Conservation (phyloP, 2,888 invertebrate genomes). For the Podotricha telesiphe region DNA sequence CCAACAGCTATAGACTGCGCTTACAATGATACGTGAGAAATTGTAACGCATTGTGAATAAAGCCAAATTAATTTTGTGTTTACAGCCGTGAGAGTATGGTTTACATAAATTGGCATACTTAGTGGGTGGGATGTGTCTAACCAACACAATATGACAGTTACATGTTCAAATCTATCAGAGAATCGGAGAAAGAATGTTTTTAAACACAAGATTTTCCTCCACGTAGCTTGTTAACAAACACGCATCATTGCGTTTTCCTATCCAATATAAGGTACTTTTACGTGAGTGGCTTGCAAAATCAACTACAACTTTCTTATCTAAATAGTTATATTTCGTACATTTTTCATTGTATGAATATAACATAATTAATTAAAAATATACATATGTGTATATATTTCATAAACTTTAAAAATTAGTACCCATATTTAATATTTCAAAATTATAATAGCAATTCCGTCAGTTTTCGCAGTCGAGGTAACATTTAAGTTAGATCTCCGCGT, state of each 20-base stretch:
- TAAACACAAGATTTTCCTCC: no score
- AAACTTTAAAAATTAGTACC: no score
- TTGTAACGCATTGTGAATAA: slow-evolving; percentile 59
- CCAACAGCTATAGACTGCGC: slow-evolving; percentile 44
- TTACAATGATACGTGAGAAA: slow-evolving; percentile 62
- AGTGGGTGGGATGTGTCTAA: background rate
- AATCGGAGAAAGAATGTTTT: background rate
- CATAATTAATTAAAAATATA: no score
- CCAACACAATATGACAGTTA: background rate
- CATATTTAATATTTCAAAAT: background rate
- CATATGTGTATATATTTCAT: no score
- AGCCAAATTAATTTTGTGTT: slow-evolving; percentile 42
- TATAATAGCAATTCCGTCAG: slow-evolving; percentile 14
- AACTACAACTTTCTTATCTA: no score
- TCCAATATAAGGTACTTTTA: no score
- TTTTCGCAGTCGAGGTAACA: slow-evolving; percentile 3
- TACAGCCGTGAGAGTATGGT: slow-evolving; percentile 32
- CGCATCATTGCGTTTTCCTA: background rate
- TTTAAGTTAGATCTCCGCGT: background rate
- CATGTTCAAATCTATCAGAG: background rate
- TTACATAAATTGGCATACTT: slow-evolving; percentile 22
- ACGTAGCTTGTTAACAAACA: no score
- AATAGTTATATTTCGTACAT: no score
- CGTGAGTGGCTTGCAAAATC: no score
- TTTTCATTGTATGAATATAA: no score